Percentiles rank a stretch among this genome's conserved stretches.
phyloP scores from a whole-genome alignment of 92 coral and sea anemone genomes.

The Zoanthus sansibaricus region DNA sequence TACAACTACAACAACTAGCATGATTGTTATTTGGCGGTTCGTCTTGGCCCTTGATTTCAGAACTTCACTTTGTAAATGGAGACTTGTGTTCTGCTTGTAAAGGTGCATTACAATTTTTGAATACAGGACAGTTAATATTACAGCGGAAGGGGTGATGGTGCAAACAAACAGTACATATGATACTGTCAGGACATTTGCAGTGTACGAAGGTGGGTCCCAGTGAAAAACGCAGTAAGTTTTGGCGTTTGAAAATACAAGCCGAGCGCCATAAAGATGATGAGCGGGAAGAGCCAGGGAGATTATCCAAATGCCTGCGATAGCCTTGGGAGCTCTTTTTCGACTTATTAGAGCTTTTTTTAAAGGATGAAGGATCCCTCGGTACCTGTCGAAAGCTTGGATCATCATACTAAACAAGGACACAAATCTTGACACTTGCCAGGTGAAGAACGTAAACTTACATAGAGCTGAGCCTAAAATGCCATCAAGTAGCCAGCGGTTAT shows the following conservation, averaged over 20 bases:
- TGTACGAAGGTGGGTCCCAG: too few species aligned
- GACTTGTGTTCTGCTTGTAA: too few species aligned
- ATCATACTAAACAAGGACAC: background rate
- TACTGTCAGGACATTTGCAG: too few species aligned
- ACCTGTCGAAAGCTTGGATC: background rate
- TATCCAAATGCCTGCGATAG: background rate
- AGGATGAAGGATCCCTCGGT: background rate
- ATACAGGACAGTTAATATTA: too few species aligned
- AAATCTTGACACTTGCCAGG: background rate
- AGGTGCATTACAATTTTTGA: too few species aligned
- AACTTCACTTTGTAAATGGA: too few species aligned
- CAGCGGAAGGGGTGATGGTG: too few species aligned
- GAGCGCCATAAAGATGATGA: background rate
- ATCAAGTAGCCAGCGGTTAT: background rate
- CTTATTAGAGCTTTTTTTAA: background rate
- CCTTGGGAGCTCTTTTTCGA: background rate
- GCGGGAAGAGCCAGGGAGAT: background rate
- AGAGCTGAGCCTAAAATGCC: background rate
- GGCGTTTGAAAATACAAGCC: background rate
- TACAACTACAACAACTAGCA: too few species aligned
- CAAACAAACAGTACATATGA: too few species aligned
- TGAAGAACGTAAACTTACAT: background rate
- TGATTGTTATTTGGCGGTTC: too few species aligned
- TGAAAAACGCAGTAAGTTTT: too few species aligned
- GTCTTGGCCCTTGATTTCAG: too few species aligned